These are phyloP conservation scores for Paramuricea clavata DNA, from an alignment of 92 coral and sea anemone genomes.

Conservation along the genomic window DNA sequence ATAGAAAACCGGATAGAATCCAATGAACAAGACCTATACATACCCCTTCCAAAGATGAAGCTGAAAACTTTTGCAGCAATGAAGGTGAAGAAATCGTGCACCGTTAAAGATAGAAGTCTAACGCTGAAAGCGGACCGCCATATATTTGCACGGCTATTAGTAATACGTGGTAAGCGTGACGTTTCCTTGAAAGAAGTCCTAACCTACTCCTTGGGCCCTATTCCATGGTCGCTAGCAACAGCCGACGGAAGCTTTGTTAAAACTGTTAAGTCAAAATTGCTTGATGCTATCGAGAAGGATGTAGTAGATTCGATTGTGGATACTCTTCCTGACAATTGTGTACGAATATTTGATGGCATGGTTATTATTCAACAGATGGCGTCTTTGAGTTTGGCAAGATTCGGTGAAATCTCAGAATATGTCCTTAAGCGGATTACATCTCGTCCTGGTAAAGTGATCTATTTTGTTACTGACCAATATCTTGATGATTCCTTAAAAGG, in stretches of 20 bases:
- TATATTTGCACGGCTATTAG: neutral
- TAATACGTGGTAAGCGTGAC: constrained; percentile 38
- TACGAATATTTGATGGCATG: constrained; percentile 22
- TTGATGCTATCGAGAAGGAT: constrained; percentile 32
- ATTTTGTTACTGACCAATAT: neutral
- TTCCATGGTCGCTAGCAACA: constrained; percentile 54
- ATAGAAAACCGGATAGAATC: neutral
- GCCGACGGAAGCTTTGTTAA: constrained; percentile 55
- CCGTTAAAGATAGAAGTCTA: neutral
- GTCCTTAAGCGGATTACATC: neutral
- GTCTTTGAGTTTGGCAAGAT: neutral
- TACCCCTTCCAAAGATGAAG: neutral
- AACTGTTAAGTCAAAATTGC: constrained; percentile 20
- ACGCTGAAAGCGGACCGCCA: neutral
- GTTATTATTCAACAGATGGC: constrained; percentile 8
- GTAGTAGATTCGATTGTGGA: constrained; percentile 8
- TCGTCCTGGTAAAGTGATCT: neutral
- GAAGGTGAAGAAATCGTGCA: neutral
- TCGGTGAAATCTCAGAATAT: neutral
- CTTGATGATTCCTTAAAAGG: neutral
- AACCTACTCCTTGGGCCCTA: constrained; percentile 39
- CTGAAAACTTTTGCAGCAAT: neutral
- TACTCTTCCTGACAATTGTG: constrained; percentile 8
- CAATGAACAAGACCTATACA: neutral
- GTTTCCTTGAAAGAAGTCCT: constrained; percentile 51